Percentiles rank a stretch among this genome's conserved stretches.
These are phyloP conservation scores for Acanthaster planci DNA, from an alignment of 35 echinoderm and acorn worm genomes.

Conservation along the genomic window DNA sequence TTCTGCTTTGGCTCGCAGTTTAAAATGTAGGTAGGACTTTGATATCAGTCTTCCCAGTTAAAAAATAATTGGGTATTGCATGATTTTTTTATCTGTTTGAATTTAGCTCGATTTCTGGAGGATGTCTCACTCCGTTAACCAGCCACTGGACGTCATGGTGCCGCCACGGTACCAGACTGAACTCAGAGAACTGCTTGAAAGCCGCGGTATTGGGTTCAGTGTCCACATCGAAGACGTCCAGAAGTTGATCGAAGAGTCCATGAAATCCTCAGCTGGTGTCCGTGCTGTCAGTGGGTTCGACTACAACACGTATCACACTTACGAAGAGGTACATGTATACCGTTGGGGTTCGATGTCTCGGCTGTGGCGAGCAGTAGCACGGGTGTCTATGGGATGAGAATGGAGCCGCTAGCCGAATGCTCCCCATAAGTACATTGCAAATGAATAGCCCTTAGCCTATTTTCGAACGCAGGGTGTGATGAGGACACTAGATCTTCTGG, in stretches of 20 bases:
- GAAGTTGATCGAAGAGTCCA: slow-evolving; percentile 28
- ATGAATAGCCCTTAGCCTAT: too few relatives aligned
- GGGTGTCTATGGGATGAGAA: too few relatives aligned
- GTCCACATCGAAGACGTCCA: slow-evolving; percentile 48
- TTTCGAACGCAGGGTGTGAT: too few relatives aligned
- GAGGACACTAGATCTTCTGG: too few relatives aligned
- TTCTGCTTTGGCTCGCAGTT: too few relatives aligned
- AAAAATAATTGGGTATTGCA: too few relatives aligned
- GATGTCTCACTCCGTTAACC: slow-evolving; percentile 9
- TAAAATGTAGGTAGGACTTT: too few relatives aligned
- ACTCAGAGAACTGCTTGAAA: slow-evolving; percentile 24
- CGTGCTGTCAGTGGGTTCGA: slow-evolving; percentile 23
- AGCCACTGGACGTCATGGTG: slow-evolving; percentile 58
- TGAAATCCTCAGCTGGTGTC: not conserved
- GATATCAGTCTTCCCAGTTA: too few relatives aligned
- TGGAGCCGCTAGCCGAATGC: too few relatives aligned
- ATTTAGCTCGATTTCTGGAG: slow-evolving; percentile 54
- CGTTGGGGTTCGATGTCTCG: not conserved
- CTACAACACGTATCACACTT: slow-evolving; percentile 49
- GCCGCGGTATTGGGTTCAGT: not conserved
- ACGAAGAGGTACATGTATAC: slow-evolving; percentile 40
- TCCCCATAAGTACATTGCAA: too few relatives aligned
- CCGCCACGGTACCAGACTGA: slow-evolving; percentile 46
- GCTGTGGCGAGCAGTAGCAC: too few relatives aligned
- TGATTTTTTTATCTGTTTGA: not conserved